A percentile compares a stretch with the other conserved stretches of the same genome.
These are phyloP conservation scores for Numida meleagris DNA, from an alignment of 2,113 vertebrate genomes.

Conservation along the genomic window DNA sequence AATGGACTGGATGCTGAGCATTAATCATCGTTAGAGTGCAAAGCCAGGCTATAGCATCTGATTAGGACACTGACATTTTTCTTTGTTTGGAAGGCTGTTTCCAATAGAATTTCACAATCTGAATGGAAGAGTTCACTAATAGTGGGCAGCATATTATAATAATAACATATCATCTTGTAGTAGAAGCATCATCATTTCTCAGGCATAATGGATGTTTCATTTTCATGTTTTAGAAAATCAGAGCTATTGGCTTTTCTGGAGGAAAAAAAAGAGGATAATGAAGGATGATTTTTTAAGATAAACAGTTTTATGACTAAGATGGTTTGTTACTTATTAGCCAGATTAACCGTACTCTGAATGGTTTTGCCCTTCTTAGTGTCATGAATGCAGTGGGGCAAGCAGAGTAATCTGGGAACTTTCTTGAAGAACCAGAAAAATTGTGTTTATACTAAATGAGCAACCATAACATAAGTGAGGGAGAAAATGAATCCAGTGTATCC, in stretches of 20 bases:
- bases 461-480: neutral
- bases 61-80: neutral
- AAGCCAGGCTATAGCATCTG: fast-evolving
- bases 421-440: neutral
- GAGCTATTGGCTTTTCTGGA: neutral
- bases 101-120: neutral
- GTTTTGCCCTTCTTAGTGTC: neutral
- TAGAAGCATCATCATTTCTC: fast-evolving
- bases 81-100: neutral
- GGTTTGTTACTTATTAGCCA: neutral
- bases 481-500: neutral
- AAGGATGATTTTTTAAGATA: neutral
- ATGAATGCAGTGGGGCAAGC: neutral
- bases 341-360: neutral
- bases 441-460: neutral
- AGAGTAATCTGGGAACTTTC: neutral
- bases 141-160: neutral
- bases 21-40: fast-evolving
- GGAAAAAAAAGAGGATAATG: neutral
- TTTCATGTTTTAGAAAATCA: neutral
- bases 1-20: neutral
- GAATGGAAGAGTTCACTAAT: neutral
- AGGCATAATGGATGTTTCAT: neutral
- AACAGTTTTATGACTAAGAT: neutral
- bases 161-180: neutral